These are phyloP conservation scores for Paramisgurnus dabryanus DNA, from an alignment of 2,113 vertebrate species.

Conservation along the genomic window DNA sequence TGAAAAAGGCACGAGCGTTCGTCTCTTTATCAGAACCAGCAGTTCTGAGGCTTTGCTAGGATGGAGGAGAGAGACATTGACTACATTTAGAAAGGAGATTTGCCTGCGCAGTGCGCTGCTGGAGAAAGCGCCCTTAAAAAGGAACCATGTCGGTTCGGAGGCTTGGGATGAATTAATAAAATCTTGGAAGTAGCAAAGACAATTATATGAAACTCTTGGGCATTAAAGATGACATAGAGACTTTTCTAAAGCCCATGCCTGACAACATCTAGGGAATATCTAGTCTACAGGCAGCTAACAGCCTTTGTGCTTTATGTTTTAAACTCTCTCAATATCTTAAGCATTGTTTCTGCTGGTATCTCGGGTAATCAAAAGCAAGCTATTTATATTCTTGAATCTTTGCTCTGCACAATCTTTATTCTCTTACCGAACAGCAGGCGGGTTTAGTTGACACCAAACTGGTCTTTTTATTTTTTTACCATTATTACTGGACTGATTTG, in stretches of 20 bases:
- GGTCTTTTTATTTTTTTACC: background rate
- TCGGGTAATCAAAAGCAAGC: constrained; percentile 34
- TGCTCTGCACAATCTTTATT: constrained; percentile 19
- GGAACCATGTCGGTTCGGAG: constrained; percentile 20
- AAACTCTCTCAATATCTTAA: constrained; percentile 38
- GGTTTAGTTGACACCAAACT: constrained; percentile 34
- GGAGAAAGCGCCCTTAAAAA: constrained; percentile 37
- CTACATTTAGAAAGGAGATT: constrained; percentile 17
- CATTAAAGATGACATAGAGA: constrained; percentile 33
- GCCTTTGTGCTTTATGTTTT: constrained; percentile 27
- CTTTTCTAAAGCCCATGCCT: constrained; percentile 36
- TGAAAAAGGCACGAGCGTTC: constrained; percentile 67
- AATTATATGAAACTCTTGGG: constrained; percentile 51
- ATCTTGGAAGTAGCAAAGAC: constrained; percentile 46
- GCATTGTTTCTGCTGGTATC: constrained; percentile 14
- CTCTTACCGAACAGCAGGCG: constrained; percentile 6
- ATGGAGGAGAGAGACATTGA: background rate
- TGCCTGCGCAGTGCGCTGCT: constrained; percentile 18
- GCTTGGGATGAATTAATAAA: constrained; percentile 42
- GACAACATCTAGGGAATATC: constrained; percentile 15
- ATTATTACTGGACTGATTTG: constrained; percentile 27
- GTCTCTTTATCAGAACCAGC: constrained; percentile 67
- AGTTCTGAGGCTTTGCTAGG: constrained; percentile 48
- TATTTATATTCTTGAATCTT: constrained; percentile 45
- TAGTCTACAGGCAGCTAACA: constrained; percentile 24